Percentiles rank a stretch among this genome's conserved stretches.
Evolutionary conservation across 2,113 vertebrate species (phyloP).

Genomic region (Pheucticus melanocephalus): DNA sequence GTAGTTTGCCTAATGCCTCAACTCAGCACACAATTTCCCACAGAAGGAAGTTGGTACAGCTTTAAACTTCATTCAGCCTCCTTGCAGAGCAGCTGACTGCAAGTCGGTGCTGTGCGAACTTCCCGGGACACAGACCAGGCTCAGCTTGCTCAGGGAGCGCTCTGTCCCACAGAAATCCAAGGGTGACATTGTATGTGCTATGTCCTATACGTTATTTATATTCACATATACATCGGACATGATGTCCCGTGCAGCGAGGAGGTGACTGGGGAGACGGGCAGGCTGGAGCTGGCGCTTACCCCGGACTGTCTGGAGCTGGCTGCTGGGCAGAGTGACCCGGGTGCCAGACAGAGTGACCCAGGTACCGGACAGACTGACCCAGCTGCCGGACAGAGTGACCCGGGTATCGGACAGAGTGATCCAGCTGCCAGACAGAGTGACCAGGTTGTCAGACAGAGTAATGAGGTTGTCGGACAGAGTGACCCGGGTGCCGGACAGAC

Average conservation of each 20-base stretch:
- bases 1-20: background rate
- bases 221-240: accelerated
- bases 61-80: background rate
- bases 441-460: background rate
- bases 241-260: accelerated
- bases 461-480: accelerated
- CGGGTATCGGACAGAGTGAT: background rate
- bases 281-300: accelerated
- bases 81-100: accelerated
- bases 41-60: background rate
- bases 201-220: background rate
- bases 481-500: too few species aligned
- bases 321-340: accelerated
- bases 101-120: accelerated
- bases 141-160: accelerated
- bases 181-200: accelerated
- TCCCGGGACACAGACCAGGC: background rate
- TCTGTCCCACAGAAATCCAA: accelerated
- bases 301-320: accelerated
- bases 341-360: accelerated
- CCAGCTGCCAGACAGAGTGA: too few species aligned
- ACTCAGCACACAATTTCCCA: too few species aligned
- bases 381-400: accelerated
- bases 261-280: accelerated
- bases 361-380: too few species aligned